These are phyloP conservation scores for Molossus molossus DNA, from an alignment of 2,797 vertebrate genomes.

Conservation along the genomic window DNA sequence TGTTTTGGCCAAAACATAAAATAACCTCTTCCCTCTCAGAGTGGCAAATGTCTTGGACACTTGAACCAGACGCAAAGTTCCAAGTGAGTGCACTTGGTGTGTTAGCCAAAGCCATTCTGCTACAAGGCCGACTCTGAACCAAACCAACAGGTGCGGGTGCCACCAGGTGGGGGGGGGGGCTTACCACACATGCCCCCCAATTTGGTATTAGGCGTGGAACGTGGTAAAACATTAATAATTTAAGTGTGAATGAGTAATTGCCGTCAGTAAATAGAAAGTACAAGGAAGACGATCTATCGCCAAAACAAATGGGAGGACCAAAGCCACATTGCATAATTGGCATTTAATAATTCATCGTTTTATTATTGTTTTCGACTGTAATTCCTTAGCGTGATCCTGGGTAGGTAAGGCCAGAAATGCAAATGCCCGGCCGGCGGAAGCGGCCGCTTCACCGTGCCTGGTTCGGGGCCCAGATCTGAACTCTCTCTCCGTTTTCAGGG, in stretches of 20 bases:
- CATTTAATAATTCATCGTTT: constrained; percentile 89
- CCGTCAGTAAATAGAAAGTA: constrained; percentile 83
- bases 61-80: constrained; percentile 88
- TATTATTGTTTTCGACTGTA: constrained; percentile 87
- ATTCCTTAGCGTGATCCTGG: constrained; percentile 83
- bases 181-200: constrained; percentile 74
- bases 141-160: constrained; percentile 84
- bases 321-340: constrained; percentile 84
- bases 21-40: constrained; percentile 88
- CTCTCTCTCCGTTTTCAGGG: constrained; percentile 89
- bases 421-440: constrained; percentile 58
- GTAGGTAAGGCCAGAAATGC: constrained; percentile 83
- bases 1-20: constrained; percentile 89
- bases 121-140: constrained; percentile 45
- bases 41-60: constrained; percentile 85
- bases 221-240: constrained; percentile 83
- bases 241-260: constrained; percentile 86
- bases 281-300: constrained; percentile 82
- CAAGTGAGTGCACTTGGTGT: constrained; percentile 81
- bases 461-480: constrained; percentile 84
- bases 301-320: constrained; percentile 84
- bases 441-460: background rate
- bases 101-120: constrained; percentile 53
- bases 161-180: background rate
- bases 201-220: constrained; percentile 85